Base-by-base conservation (phyloP, 2,113 vertebrate genomes). In the Macquaria australasica region DNA sequence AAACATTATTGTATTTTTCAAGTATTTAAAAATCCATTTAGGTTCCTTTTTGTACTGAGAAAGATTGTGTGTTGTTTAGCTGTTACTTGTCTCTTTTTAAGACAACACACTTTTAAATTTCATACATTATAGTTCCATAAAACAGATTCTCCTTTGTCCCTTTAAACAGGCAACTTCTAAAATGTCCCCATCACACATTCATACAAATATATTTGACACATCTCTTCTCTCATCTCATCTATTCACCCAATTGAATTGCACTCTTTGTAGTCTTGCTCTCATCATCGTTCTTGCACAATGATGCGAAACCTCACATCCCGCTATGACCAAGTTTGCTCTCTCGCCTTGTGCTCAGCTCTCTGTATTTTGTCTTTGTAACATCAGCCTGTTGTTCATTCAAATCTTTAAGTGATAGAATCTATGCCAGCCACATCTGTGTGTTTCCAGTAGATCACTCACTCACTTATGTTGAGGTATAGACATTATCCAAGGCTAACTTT, bases 291-390 rank as follows among this genome's bases (percentile, higher is more conserved):
- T 77, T 34, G 20, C 68, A 68, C 41, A 28, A 2, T 10, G 9
- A 37, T 73, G 60, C 77, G 51, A 73, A 86, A 82, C n/a, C 53
- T 86, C 50, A 62, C 73, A 73, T 53, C 68, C 51, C 31, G 16
- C 60, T 31, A 51, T 6, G 67, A 64, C 1, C 23, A 23, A 5
- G 4, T 67, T 68, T 41, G 12, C 16, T 48, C 3, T 53, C 64
- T 51, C 34, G 4, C 48, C 7, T 8, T 68, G 18, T 39, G 34
- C 31, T 18, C 45, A 55, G 18, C 16, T 68, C 67, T 39, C 43
- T 34, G 14, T 1, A 21, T n/a, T 59, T 51, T 16, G 11, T 41
- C 39, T 67, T 16, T 66, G 20, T 16, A 39, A 50, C 28, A 9
- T 37, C 4, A 34, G 14, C 31, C 12, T 48, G 16, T 34, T 51